Base-by-base conservation (phyloP, 2,113 vertebrate species). In the Tylochromis polylepis region DNA sequence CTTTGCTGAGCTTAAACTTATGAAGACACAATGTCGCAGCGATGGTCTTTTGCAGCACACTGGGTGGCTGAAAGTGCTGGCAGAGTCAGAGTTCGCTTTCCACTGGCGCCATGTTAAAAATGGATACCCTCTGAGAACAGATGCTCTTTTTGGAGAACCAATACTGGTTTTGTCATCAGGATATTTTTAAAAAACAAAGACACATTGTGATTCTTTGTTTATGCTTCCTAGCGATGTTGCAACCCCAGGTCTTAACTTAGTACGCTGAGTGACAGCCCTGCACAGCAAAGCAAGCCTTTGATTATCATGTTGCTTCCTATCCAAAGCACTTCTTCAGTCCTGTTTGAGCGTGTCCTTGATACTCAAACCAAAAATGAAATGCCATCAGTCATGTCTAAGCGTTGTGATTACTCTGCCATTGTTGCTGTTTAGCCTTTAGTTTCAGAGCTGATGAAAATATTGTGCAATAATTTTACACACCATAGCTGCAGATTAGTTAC, bases 401-500 rank as follows among this genome's bases (percentile, higher is more conserved):
- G 56, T 72, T 89, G 77, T 86, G 79, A 85, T 84, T 84, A 56
- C 70, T 11, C 79, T 65, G 79, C 38, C 41, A 70, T 85, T 91
- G 85, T 88, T 90, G 55, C 60, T 86, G 79, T 91, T 92, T 88
- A 41, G 78, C 82, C 15, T 81, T 84, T 16, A 70, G 79, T 83
- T 81, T 88, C 77, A 41, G 87, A 75, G 77, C 88, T 88, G 84
- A 91, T 5, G 78, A 18, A 91, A 90, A 94, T 92, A 91, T 91
- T 89, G 82, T 89, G 81, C 88, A 87, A 83, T 70, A 3, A 89
- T 93, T 90, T 93, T 84, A 83, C 89, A 92, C 92, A 89, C 86
- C 85, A 88, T 86, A 87, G 87, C 60, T 41, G 82, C 90, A 90
- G 88, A 95, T 94, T 93, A 93, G 91, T 91, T 91, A 88, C 87